These are phyloP conservation scores for Asteroscopus sphinx DNA, from an alignment of 2,888 invertebrate genomes.

Conservation along the genomic window DNA sequence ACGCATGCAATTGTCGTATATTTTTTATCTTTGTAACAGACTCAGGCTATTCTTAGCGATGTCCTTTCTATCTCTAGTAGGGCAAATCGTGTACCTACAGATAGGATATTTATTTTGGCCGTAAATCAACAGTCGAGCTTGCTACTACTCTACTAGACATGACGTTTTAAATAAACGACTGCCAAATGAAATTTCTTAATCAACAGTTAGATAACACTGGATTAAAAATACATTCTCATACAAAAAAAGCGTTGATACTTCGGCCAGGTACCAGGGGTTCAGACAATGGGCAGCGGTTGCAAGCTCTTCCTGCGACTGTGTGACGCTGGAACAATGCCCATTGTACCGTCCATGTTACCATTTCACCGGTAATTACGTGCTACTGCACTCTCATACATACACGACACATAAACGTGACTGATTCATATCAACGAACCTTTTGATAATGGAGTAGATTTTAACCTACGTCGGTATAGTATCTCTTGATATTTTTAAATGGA, in stretches of 20 bases:
- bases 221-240: conserved; percentile 48
- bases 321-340: conserved; percentile 77
- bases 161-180: conserved; percentile 15
- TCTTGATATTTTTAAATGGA: conserved; percentile 19
- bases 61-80: too few relatives aligned
- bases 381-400: conserved; percentile 52
- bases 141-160: conserved; percentile 2
- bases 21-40: too few relatives aligned
- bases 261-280: conserved; percentile 66
- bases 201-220: conserved; percentile 36
- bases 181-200: conserved; percentile 7
- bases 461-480: conserved; percentile 4
- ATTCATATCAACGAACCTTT: conserved; percentile 34
- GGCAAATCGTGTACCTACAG: too few relatives aligned
- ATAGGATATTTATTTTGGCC: too few relatives aligned
- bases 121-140: too few relatives aligned
- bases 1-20: too few relatives aligned
- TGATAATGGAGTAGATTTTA: conserved; percentile 31
- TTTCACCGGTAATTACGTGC: conserved; percentile 78
- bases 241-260: conserved; percentile 35
- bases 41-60: too few relatives aligned
- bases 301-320: conserved; percentile 65
- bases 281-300: conserved; percentile 74
- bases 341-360: conserved; percentile 77
- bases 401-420: conserved; percentile 35